phyloP scores from a whole-genome alignment of 2,113 vertebrate species.

The Pontoporia blainvillei region DNA sequence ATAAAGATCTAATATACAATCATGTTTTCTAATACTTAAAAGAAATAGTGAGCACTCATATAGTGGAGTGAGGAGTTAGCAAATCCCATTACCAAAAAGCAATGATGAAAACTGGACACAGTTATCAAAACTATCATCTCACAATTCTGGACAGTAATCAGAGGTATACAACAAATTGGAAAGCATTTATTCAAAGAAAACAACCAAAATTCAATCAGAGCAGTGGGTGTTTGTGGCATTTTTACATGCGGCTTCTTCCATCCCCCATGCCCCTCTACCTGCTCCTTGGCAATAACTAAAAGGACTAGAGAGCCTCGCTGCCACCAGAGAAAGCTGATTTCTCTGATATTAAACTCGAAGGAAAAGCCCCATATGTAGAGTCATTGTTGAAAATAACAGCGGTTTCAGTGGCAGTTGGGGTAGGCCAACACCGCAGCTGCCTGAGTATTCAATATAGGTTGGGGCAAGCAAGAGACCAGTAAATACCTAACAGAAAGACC shows the following conservation, averaged over 20 bases:
- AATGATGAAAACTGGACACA: background rate
- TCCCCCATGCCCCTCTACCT: rapidly evolving
- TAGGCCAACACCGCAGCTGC: background rate
- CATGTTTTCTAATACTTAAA: background rate
- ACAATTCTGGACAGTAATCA: background rate
- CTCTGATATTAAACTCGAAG: background rate
- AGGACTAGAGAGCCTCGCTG: background rate
- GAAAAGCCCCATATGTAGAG: background rate
- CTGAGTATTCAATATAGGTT: background rate
- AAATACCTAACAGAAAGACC: background rate
- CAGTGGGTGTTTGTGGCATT: background rate
- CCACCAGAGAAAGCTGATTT: background rate
- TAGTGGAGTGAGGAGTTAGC: background rate
- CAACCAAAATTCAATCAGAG: background rate
- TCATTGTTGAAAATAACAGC: background rate
- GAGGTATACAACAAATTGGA: background rate
- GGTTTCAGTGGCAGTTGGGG: background rate
- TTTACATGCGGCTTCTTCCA: background rate
- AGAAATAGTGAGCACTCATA: background rate
- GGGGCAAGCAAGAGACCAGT: background rate
- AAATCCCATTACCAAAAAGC: background rate
- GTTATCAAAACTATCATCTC: background rate
- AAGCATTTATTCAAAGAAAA: background rate
- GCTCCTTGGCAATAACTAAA: background rate
- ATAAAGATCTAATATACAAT: background rate